Evolutionary conservation across 2,113 vertebrate genomes (phyloP).

Genomic region (Daphoenositta chrysoptera): DNA sequence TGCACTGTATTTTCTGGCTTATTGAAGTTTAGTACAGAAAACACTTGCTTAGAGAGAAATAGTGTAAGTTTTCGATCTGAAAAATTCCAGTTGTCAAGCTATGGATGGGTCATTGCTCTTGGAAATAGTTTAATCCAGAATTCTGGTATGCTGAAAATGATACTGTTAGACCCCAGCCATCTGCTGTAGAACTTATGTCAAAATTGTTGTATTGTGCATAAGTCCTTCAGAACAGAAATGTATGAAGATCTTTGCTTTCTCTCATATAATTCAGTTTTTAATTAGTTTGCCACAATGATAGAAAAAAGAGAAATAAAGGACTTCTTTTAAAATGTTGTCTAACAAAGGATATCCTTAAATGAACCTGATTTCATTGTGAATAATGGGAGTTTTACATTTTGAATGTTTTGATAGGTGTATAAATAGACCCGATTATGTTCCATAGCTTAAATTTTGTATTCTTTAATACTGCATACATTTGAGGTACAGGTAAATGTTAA

Average conservation of each 20-base stretch:
- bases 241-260: background rate
- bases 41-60: background rate
- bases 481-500: background rate
- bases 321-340: background rate
- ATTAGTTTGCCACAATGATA: background rate
- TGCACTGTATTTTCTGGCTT: fast-evolving
- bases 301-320: background rate
- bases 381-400: background rate
- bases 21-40: background rate
- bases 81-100: background rate
- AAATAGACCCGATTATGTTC: background rate
- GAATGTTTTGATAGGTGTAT: background rate
- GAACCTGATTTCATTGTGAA: background rate
- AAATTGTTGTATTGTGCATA: background rate
- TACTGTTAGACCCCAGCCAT: background rate
- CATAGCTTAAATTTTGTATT: background rate
- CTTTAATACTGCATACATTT: background rate
- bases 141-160: background rate
- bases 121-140: background rate
- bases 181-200: background rate
- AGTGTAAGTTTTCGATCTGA: background rate
- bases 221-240: background rate
- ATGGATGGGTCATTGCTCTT: background rate
- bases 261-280: background rate
- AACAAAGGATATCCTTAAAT: background rate